Conservation (phyloP, 92 coral and sea anemone genomes). For the Nematostella vectensis region DNA sequence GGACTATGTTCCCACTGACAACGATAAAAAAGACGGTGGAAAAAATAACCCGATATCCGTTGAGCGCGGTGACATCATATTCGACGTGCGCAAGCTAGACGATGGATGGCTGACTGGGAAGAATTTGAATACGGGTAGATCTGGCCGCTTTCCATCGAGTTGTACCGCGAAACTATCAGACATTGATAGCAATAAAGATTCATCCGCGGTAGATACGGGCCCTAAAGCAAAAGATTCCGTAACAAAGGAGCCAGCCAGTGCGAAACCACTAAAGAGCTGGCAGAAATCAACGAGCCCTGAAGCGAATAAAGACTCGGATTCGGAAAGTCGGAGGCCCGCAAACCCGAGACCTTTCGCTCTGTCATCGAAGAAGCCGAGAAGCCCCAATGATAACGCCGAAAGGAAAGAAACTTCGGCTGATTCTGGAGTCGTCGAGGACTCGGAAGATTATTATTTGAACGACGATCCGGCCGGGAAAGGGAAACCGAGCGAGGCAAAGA, state of each 20-base stretch:
- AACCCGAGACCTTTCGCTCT: conserved; percentile 32
- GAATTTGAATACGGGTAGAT: conserved; percentile 70
- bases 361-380: conserved; percentile 13
- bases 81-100: conserved; percentile 70
- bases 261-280: conserved; percentile 21
- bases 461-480: conserved; percentile 36
- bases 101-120: conserved; percentile 87
- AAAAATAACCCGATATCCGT: conserved; percentile 71
- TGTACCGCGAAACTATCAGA: conserved; percentile 73
- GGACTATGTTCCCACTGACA: conserved; percentile 58
- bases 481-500: conserved; percentile 5
- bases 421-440: conserved; percentile 53
- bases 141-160: conserved; percentile 78
- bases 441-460: conserved; percentile 51
- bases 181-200: conserved; percentile 30
- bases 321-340: conserved; percentile 14
- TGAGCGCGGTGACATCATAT: conserved; percentile 81
- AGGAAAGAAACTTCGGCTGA: conserved; percentile 58
- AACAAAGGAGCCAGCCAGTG: conserved; percentile 15
- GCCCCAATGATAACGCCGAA: conserved; percentile 16
- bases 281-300: conserved; percentile 4
- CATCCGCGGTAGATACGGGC: conserved; percentile 6
- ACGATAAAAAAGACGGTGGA: conserved; percentile 56
- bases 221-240: conserved; percentile 12
- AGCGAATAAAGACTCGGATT: conserved; percentile 12